These are phyloP conservation scores for Paedocypris micromegethes DNA, from an alignment of 2,797 vertebrate species.

Conservation along the genomic window DNA sequence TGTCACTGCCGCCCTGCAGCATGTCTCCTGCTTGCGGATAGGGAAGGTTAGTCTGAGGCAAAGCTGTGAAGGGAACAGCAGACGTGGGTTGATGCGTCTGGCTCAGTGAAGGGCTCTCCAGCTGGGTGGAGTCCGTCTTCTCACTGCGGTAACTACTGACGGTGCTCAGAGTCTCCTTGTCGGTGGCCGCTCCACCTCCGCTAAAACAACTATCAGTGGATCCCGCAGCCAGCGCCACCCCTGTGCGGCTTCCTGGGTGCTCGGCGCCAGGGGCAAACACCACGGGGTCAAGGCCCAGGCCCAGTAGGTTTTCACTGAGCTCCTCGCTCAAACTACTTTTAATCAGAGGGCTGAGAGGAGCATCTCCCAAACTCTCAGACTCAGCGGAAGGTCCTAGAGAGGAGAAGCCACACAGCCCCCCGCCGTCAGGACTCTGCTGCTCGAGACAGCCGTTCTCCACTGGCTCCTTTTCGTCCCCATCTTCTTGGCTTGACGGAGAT, in stretches of 20 bases:
- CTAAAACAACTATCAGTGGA: constrained; percentile 88
- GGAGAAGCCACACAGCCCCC: constrained; percentile 59
- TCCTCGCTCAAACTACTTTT: constrained; percentile 84
- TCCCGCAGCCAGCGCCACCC: constrained; percentile 69
- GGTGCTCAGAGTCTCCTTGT: constrained; percentile 81
- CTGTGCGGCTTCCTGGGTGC: constrained; percentile 69
- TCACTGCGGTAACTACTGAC: constrained; percentile 87
- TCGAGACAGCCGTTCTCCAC: constrained; percentile 51
- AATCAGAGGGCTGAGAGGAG: constrained; percentile 82
- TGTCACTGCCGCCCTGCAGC: constrained; percentile 71
- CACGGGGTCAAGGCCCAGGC: constrained; percentile 75
- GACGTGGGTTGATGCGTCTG: constrained; percentile 55
- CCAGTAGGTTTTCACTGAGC: constrained; percentile 80
- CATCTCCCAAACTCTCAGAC: constrained; percentile 75
- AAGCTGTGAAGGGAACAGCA: constrained; percentile 52
- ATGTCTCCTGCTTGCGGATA: constrained; percentile 47
- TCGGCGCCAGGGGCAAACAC: constrained; percentile 73
- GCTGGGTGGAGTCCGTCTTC: constrained; percentile 85
- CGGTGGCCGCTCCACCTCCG: constrained; percentile 72
- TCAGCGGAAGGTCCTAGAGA: constrained; percentile 70
- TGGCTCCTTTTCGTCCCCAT: constrained; percentile 70
- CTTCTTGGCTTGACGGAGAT: constrained; percentile 71
- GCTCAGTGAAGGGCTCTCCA: constrained; percentile 80
- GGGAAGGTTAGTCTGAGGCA: constrained; percentile 42
- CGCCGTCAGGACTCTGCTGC: constrained; percentile 50